Percentiles rank a stretch among this genome's conserved stretches.
Evolutionary conservation across 2,113 vertebrate species (phyloP).

Genomic region (Proteles cristata): DNA sequence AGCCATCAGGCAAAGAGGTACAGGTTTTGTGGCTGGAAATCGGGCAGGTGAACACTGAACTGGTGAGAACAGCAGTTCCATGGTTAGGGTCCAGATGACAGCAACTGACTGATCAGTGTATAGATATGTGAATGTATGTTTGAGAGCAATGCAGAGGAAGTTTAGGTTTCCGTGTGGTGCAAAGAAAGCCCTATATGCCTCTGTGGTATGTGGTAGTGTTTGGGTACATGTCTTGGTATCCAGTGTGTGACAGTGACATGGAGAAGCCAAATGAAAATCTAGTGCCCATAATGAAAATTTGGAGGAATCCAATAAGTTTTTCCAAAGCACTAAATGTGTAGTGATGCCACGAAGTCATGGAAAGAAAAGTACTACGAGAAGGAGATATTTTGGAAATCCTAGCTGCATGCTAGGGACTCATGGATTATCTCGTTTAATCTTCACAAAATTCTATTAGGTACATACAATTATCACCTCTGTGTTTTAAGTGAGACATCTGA

Average conservation of each 20-base stretch:
- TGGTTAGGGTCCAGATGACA: neutral
- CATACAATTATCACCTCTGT: neutral
- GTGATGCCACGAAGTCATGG: neutral
- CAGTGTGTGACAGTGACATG: neutral
- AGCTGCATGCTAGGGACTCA: no score
- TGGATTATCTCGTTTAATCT: neutral
- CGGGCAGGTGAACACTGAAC: neutral
- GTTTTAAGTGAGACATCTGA: neutral
- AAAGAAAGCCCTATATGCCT: neutral
- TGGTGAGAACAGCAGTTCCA: neutral
- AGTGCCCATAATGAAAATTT: neutral
- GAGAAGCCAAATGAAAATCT: neutral
- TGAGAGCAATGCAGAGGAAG: neutral
- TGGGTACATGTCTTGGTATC: neutral
- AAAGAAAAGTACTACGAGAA: neutral
- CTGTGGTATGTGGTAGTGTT: neutral
- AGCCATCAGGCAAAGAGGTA: neutral
- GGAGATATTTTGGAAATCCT: neutral
- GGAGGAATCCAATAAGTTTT: neutral
- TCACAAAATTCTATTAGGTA: neutral
- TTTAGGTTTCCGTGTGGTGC: neutral
- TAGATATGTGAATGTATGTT: neutral
- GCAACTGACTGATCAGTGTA: neutral
- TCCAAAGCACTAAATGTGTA: neutral
- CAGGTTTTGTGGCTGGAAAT: neutral